Base-by-base conservation (phyloP, 2,888 invertebrate species). In the Platypus cylindrus region DNA sequence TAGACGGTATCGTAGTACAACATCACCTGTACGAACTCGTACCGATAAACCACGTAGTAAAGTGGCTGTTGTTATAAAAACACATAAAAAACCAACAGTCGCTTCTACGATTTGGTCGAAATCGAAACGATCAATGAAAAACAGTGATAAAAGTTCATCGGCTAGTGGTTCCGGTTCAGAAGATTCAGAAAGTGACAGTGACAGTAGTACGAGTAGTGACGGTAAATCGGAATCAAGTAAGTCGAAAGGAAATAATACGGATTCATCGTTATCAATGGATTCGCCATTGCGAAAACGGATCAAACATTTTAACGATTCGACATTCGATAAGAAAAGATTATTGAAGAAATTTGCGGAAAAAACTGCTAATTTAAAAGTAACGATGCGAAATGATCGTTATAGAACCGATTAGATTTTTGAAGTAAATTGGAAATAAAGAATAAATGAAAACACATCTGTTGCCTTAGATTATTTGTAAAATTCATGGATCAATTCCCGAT, bases 101-200 rank as follows among this genome's bases (percentile, higher is more conserved):
- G 60, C 60, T 3, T 61, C 62, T 1, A 57, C 60, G 1, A 50
- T 63, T 27, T 60, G 58, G 58, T 58, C 60, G 4, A 49, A 55
- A 32, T 48, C 49, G 4, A 42, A 44, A 25, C 35, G 26, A 22
- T 29, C 36, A 5, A n/a, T n/a, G n/a, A n/a, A n/a, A n/a, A n/a
- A n/a, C n/a, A 34, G 36, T 17, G 41, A 40, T 5, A 42, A 40
- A 27, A 28, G 34, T 12, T 17, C 35, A 30, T 41, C 33, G 36
- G 48, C 40, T 5, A 44, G 38, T 23, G 40, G 33, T 18, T 36
- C 35, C 12, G 42, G 45, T 8, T 41, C 44, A 12, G 45, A 42
- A 5, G 41, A 34, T 5, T 37, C 37, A 4, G 38, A 48, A 27
- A 36, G 17, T 31, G 29, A 28, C 12, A 40, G 38, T 7, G 33